Evolutionary conservation across 1,140 invertebrate species (phyloP), one percentile per base, ranked within the genome.

Genomic region (Heliconius hermathena): DNA sequence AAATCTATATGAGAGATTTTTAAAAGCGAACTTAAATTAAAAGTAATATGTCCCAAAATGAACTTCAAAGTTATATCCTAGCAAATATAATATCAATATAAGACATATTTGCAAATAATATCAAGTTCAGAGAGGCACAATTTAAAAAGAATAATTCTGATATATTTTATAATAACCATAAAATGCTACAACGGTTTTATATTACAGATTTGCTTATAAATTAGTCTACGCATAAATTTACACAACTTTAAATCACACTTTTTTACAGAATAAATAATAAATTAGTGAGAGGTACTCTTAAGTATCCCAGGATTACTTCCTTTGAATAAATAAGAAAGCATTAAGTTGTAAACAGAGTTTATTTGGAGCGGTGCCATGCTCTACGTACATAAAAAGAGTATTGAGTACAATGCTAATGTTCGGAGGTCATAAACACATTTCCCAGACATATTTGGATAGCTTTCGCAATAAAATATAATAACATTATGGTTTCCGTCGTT

Each of bases 321-420:
- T 78, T 54, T 52, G 70, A 54, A 38, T 71, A 49, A 60, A 70
- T 73, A 78, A 78, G 71, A 49, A 74, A 52, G 29, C 36, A 74
- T 78, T 78, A 73, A 78, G 74, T 66, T 74, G 77, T 78, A 74
- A 74, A 78, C n/a, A 46, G n/a, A 60, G 33, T 46, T 78, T 73
- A 74, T 78, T 78, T 79, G 77, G 77, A 57, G 1, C 1, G 36
- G 22, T 74, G 73, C 77, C 77, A 79, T 71, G 73, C 33, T 70
- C 66, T 74, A 8, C 5, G 38, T 54, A 52, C 22, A 66, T 66
- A 74, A 79, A 78, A 79, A 79, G 72, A 74, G 66, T 79, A 74
- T 79, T 74, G 57, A 77, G 57, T 41, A 66, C 54, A 76, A 70
- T 54, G 22, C 29, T 49, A 74, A 74, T 66, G 36, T 66, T 22